phyloP scores from a whole-genome alignment of 1,140 invertebrate species.

The Trichomalopsis sarcophagae region DNA sequence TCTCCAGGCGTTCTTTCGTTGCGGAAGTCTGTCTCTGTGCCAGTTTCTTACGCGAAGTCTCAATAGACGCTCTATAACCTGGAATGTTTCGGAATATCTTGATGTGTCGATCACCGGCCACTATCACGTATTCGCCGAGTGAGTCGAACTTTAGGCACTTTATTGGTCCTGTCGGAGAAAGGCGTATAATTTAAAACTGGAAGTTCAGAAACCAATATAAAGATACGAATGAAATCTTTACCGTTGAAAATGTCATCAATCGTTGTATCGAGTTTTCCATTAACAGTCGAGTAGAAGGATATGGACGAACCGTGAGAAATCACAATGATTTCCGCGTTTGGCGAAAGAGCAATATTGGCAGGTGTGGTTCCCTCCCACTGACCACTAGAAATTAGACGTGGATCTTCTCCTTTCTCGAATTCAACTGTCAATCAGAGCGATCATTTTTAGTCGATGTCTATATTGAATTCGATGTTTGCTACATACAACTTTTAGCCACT shows the following conservation, averaged over 20 bases:
- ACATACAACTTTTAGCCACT: slow-evolving; percentile 58
- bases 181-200: not conserved
- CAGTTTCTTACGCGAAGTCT: slow-evolving; percentile 80
- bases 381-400: slow-evolving; percentile 81
- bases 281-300: slow-evolving; percentile 82
- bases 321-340: slow-evolving; percentile 84
- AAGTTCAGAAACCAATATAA: not conserved
- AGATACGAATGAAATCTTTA: slow-evolving; percentile 57
- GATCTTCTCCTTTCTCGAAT: slow-evolving; percentile 85
- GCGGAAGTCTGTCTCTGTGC: slow-evolving; percentile 80
- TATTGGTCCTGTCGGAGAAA: slow-evolving; percentile 79
- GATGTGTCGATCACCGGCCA: slow-evolving; percentile 85
- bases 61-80: slow-evolving; percentile 82
- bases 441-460: not conserved
- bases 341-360: slow-evolving; percentile 78
- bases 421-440: slow-evolving; percentile 79
- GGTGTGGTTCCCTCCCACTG: slow-evolving; percentile 75
- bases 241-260: slow-evolving; percentile 80
- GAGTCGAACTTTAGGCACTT: slow-evolving; percentile 83
- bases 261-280: slow-evolving; percentile 78
- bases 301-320: slow-evolving; percentile 80
- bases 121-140: slow-evolving; percentile 83
- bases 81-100: slow-evolving; percentile 88
- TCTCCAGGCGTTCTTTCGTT: slow-evolving; percentile 83
- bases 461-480: slow-evolving; percentile 31